Percentiles rank a stretch among this genome's conserved stretches.
Evolutionary conservation across 2,113 vertebrate species (phyloP).

Genomic region (Grammomys dolichurus): DNA sequence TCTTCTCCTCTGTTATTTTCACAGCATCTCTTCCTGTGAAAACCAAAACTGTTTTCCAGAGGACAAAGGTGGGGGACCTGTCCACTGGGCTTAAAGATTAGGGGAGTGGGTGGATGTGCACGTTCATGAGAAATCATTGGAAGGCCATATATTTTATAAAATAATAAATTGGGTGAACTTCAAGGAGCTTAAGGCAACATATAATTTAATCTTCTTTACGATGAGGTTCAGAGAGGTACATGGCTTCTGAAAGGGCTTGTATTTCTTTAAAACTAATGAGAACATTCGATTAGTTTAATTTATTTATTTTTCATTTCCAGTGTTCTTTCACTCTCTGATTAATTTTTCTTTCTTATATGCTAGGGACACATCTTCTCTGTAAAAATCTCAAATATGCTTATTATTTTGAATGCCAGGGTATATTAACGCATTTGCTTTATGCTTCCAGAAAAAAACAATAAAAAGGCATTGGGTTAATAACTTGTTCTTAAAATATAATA

Average conservation of each 20-base stretch:
- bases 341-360: background rate
- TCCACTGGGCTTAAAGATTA: background rate
- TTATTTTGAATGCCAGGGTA: background rate
- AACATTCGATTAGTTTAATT: slow-evolving; percentile 24
- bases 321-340: slow-evolving; percentile 14
- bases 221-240: background rate
- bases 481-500: background rate
- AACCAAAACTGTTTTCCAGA: background rate
- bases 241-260: background rate
- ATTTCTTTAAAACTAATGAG: slow-evolving; percentile 39
- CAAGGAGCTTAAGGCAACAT: background rate
- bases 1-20: background rate
- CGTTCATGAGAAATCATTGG: background rate
- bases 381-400: slow-evolving; percentile 15
- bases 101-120: fast-evolving
- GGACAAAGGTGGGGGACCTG: background rate
- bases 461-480: background rate
- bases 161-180: slow-evolving; percentile 28
- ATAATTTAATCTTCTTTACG: slow-evolving; percentile 48
- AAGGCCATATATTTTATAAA: slow-evolving; percentile 7
- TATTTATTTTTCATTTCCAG: background rate
- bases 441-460: slow-evolving; percentile 6
- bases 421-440: slow-evolving; percentile 10
- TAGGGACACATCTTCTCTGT: background rate
- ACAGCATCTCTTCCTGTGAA: background rate